These are phyloP conservation scores for Leptinotarsa juncta DNA, from an alignment of 2,888 invertebrate genomes.

Conservation along the genomic window DNA sequence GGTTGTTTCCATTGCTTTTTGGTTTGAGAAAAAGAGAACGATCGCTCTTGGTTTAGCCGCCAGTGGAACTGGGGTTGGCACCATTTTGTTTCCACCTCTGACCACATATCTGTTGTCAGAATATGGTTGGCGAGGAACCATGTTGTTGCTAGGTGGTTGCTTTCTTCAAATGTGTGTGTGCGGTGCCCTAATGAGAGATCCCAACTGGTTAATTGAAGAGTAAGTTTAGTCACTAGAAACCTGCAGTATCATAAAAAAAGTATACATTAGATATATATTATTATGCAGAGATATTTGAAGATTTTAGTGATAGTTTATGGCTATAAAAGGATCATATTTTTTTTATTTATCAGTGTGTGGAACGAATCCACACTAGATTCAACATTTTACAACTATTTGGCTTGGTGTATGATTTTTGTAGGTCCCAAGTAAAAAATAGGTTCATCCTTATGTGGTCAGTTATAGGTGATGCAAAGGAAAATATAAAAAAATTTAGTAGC, in stretches of 20 bases:
- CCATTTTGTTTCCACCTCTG: slow-evolving; percentile 88
- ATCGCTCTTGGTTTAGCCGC: slow-evolving; percentile 89
- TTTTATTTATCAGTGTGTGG: too few relatives aligned
- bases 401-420: too few relatives aligned
- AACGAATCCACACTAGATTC: too few relatives aligned
- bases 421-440: too few relatives aligned
- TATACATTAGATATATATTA: too few relatives aligned
- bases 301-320: too few relatives aligned
- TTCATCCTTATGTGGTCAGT: too few relatives aligned
- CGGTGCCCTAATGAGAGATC: slow-evolving; percentile 88
- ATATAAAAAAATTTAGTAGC: too few relatives aligned
- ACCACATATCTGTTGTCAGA: slow-evolving; percentile 81
- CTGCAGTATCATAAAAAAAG: neutral
- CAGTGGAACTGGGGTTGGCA: slow-evolving; percentile 92
- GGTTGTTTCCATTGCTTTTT: slow-evolving; percentile 91
- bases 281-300: too few relatives aligned
- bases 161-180: slow-evolving; percentile 87
- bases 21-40: slow-evolving; percentile 90
- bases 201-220: slow-evolving; percentile 83
- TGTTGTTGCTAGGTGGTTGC: slow-evolving; percentile 83
- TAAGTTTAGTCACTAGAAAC: slow-evolving; percentile 29
- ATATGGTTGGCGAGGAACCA: slow-evolving; percentile 87
- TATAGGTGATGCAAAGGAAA: too few relatives aligned
- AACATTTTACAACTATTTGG: too few relatives aligned
- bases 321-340: too few relatives aligned